Conservation (phyloP, 2,888 invertebrate species). For the Yponomeuta cagnagella region DNA sequence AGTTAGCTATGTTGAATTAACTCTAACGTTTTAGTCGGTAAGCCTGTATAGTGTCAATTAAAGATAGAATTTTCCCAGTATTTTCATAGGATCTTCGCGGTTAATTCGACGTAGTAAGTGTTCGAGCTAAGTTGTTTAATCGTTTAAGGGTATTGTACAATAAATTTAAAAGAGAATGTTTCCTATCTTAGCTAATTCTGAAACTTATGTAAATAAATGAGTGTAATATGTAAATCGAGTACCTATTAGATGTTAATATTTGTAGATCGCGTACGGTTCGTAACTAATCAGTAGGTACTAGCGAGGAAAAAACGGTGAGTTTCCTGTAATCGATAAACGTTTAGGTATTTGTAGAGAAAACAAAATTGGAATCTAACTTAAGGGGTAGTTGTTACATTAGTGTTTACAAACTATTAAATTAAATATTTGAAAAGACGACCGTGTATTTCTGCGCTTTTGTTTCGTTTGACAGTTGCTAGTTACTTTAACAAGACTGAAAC, state of each 20-base stretch:
- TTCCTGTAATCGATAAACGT: slow-evolving; percentile 68
- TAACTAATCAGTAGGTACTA: slow-evolving; percentile 36
- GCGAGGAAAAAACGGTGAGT: slow-evolving; percentile 64
- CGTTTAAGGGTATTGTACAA: slow-evolving; percentile 64
- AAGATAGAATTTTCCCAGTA: slow-evolving; percentile 62
- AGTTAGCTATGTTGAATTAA: slow-evolving; percentile 74
- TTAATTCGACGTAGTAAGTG: slow-evolving; percentile 62
- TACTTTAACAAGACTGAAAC: slow-evolving; percentile 72
- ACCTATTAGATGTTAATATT: slow-evolving; percentile 71
- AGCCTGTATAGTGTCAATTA: slow-evolving; percentile 75
- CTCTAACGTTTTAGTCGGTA: slow-evolving; percentile 58
- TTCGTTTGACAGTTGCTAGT: slow-evolving; percentile 45
- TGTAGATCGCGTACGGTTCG: slow-evolving; percentile 45
- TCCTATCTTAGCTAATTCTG: slow-evolving; percentile 65
- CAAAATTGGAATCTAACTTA: slow-evolving; percentile 61
- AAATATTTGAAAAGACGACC: slow-evolving; percentile 36
- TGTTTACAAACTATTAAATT: slow-evolving; percentile 55
- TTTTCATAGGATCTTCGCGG: slow-evolving; percentile 61
- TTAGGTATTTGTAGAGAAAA: slow-evolving; percentile 57
- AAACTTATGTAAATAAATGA: slow-evolving; percentile 63
- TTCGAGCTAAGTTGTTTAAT: slow-evolving; percentile 61
- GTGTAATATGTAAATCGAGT: slow-evolving; percentile 65
- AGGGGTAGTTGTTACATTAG: slow-evolving; percentile 66
- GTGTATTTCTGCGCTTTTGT: slow-evolving; percentile 37
- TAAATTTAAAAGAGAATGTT: slow-evolving; percentile 62